Conservation (phyloP, 2,888 invertebrate species). For the Synergus japonicus region DNA sequence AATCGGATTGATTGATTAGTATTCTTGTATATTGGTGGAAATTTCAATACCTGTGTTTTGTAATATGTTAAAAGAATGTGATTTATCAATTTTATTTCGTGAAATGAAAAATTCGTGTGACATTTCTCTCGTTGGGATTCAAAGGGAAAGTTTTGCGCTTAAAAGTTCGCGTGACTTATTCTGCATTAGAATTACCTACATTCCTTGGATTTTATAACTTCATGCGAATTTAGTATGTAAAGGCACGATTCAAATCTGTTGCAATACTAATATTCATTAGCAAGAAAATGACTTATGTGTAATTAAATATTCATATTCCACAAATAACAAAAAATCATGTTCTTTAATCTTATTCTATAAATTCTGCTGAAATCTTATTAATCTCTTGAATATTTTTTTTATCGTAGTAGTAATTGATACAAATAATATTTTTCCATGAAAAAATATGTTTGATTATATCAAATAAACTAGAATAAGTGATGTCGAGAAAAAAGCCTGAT, state of each 20-base stretch:
- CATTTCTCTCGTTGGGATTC: not conserved
- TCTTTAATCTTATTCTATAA: no score
- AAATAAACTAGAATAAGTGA: not conserved
- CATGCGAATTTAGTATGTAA: not conserved
- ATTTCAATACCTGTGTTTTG: no score
- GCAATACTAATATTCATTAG: not conserved
- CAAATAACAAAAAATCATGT: no score
- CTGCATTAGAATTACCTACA: constrained; percentile 7
- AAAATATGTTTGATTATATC: constrained; percentile 7
- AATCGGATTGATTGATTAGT: constrained; percentile 35
- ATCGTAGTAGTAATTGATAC: no score
- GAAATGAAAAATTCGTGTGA: not conserved
- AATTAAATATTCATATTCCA: no score
- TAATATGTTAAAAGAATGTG: no score
- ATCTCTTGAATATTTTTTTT: no score
- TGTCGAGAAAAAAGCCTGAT: not conserved
- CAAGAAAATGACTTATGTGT: not conserved
- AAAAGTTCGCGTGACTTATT: constrained; percentile 13
- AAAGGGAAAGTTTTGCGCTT: not conserved
- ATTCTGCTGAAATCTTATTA: no score
- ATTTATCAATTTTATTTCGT: not conserved
- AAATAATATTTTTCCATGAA: no score
- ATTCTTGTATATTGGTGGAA: constrained; percentile 7
- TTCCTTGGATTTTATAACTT: constrained; percentile 1
- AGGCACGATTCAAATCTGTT: not conserved